Evolutionary conservation across 2,888 invertebrate genomes (phyloP).

Genomic region (Nephrotoma guestfalica): DNA sequence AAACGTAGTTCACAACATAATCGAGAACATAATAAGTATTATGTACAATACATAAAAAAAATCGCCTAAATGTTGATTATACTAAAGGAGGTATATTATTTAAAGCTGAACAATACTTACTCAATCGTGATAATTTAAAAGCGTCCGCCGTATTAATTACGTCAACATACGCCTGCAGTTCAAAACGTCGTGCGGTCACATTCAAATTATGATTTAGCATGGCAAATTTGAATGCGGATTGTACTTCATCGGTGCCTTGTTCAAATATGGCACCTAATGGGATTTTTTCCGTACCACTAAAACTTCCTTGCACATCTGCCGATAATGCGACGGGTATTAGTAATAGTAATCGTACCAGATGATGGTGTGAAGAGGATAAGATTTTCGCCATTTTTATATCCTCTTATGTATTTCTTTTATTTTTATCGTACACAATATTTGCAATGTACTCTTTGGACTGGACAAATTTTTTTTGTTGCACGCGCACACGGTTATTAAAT

Average conservation of each 20-base stretch:
- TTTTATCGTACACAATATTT: neutral
- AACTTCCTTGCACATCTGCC: neutral
- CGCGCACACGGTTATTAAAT: neutral
- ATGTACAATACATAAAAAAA: neutral
- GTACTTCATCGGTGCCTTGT: constrained; percentile 81
- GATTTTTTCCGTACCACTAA: neutral
- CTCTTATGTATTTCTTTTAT: neutral
- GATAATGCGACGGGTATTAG: neutral
- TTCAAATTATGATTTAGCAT: constrained; percentile 77
- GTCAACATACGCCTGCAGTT: constrained; percentile 77
- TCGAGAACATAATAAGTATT: neutral
- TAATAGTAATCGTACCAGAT: neutral
- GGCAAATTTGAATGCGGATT: constrained; percentile 84
- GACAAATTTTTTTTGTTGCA: neutral
- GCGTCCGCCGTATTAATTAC: constrained; percentile 88
- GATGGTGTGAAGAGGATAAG: neutral
- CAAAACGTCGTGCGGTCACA: constrained; percentile 60
- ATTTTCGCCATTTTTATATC: neutral
- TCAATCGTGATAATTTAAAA: constrained; percentile 78
- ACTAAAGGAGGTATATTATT: neutral
- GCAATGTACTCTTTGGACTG: neutral
- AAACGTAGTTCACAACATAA: neutral
- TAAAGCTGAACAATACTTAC: constrained; percentile 45
- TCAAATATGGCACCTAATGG: constrained; percentile 69
- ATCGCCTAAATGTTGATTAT: neutral